Conservation (phyloP, 2,113 vertebrate genomes). For the Stigmatopora nigra region DNA sequence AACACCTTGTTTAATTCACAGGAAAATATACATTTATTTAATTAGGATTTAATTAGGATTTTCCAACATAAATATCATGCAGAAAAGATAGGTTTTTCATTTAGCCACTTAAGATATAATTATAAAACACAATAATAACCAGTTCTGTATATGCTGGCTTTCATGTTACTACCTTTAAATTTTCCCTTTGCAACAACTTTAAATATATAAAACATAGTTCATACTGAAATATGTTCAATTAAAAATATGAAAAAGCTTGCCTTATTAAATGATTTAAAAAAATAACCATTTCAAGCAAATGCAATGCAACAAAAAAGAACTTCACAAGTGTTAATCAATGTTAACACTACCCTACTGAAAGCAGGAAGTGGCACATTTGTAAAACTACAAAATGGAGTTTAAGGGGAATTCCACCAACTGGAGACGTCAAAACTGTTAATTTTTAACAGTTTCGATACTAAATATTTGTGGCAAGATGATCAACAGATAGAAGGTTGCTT, state of each 20-base stretch:
- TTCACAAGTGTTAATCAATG: slow-evolving; percentile 24
- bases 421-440: slow-evolving; percentile 21
- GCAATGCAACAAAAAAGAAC: slow-evolving; percentile 10
- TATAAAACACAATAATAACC: not conserved
- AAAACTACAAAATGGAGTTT: not conserved
- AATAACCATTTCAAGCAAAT: not conserved
- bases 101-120: slow-evolving; percentile 1
- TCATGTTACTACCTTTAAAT: not conserved
- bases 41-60: not conserved
- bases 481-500: not conserved
- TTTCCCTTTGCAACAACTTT: too few species aligned
- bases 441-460: not conserved
- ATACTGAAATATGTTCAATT: not conserved
- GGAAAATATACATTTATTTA: not conserved
- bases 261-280: not conserved
- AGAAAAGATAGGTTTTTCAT: slow-evolving; percentile 29
- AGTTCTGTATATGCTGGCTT: slow-evolving; percentile 6
- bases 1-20: not conserved
- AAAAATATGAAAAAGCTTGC: not conserved
- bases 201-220: too few species aligned
- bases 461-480: not conserved
- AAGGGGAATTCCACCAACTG: slow-evolving; percentile 45
- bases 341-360: slow-evolving; percentile 45
- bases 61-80: not conserved
- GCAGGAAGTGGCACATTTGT: slow-evolving; percentile 48